Base-by-base conservation (phyloP, 2,797 vertebrate genomes). In the Capromys pilorides region DNA sequence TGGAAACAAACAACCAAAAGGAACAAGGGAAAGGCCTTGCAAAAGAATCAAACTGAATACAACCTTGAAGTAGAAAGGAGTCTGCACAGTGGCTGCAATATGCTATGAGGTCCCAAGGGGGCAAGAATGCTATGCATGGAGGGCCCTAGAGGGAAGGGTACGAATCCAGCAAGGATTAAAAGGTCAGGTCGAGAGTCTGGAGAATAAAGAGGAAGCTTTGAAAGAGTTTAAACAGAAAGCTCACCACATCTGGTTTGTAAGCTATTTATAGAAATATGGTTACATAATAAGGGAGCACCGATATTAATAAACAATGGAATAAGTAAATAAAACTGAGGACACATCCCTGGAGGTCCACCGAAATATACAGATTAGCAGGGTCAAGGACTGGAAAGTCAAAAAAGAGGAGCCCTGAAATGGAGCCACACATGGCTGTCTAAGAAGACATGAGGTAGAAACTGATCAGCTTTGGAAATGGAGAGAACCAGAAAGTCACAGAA, bases 401-500 rank as follows among this genome's bases (percentile, higher is more conserved):
- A 86, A n/a, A 67, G 57, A 57, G 3, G 28, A 45, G 7, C 22
- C 22, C 33, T 8, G 45, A 79, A 33, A 66, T 0, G 7, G 7
- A 79, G 19, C 19, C 6, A 28, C 18, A 22, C 36, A n/a, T 31
- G 51, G 59, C 61, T 41, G 16, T 61, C 36, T 18, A 41, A 22
- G 39, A 86, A 28, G 78, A 13, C 4, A 86, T 18, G 84, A 79
- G 4, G 4, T 33, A 18, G n/a, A 69, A 18, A 31, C 45, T 13
- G 57, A 66, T 59, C 12, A 61, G 21, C 11, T 62, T 36, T 93
- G 90, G 45, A 66, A 94, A 71, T 3, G 6, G 80, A 69, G 62
- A 41, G 0, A 13, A 18, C 26, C 0, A 39, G 0, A 33, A 49
- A 4, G 19, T 13, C 31, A 57, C 26, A 12, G 69, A 79, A 66